Evolutionary conservation across 2,113 vertebrate species (phyloP).

Genomic region (Hypanus sabinus): DNA sequence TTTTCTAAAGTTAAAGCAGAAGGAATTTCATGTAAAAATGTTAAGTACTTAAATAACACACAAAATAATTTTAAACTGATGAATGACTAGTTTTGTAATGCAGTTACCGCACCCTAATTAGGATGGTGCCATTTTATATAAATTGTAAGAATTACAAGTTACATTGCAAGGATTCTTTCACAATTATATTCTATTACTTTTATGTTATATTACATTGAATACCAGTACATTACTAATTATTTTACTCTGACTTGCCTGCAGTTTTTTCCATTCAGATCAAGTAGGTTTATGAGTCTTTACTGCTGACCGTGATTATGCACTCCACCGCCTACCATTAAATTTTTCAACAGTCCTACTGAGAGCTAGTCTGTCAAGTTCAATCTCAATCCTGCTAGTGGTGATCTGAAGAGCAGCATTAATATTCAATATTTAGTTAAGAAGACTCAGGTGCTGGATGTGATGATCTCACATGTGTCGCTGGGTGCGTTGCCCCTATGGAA

Average conservation of each 20-base stretch:
- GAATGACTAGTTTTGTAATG: background rate
- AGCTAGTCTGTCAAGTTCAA: background rate
- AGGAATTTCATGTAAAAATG: background rate
- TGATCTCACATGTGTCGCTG: background rate
- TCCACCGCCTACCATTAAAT: background rate
- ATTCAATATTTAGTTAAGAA: background rate
- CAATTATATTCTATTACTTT: too few relatives aligned
- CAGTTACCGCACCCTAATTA: background rate
- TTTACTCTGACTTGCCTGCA: background rate
- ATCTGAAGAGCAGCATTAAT: background rate
- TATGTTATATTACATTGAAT: background rate
- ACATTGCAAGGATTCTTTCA: too few relatives aligned
- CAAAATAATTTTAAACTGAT: background rate
- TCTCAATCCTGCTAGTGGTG: background rate
- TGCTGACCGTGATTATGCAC: background rate
- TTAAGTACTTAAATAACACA: background rate
- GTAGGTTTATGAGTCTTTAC: background rate
- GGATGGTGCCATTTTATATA: too few relatives aligned
- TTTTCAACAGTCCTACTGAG: background rate
- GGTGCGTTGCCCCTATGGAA: background rate
- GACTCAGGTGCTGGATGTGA: background rate
- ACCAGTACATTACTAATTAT: background rate
- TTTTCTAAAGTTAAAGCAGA: background rate
- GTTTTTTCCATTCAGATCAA: background rate
- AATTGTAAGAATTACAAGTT: too few relatives aligned